phyloP scores from a whole-genome alignment of 1,140 invertebrate species.

The Bombus polaris region DNA sequence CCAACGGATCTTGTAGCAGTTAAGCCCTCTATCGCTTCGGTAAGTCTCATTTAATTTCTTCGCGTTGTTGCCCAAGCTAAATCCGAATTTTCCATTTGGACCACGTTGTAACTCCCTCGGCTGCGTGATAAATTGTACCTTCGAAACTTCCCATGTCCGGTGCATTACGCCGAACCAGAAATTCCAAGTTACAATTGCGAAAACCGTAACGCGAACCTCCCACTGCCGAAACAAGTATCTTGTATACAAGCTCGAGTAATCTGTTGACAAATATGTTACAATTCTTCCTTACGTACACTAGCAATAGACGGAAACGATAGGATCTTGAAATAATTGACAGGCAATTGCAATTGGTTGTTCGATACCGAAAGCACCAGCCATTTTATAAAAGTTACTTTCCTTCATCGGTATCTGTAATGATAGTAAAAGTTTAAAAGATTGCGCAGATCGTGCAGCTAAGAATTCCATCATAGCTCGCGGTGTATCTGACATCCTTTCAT shows the following conservation, averaged over 20 bases:
- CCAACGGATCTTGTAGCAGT: background rate
- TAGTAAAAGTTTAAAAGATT: too few relatives aligned
- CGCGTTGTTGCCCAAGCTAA: background rate
- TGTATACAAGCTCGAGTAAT: background rate
- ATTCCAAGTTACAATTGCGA: constrained; percentile 35
- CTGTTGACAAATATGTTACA: background rate
- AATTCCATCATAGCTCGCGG: too few relatives aligned
- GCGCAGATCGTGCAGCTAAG: too few relatives aligned
- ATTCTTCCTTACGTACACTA: background rate
- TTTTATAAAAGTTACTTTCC: background rate
- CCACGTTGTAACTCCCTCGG: background rate
- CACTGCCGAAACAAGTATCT: background rate
- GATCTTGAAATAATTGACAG: background rate
- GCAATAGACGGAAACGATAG: background rate
- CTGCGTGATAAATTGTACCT: constrained; percentile 8
- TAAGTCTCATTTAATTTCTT: background rate
- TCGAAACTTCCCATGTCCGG: background rate
- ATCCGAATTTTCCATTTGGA: constrained; percentile 17
- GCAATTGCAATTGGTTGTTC: background rate
- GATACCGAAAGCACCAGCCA: background rate
- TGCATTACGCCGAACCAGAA: constrained; percentile 7
- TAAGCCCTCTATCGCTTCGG: background rate
- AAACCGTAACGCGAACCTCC: constrained; percentile 19
- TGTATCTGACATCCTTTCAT: too few relatives aligned
- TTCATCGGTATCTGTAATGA: background rate